phyloP scores from a whole-genome alignment of 2,797 vertebrate genomes.

The Pseudochirops cupreus region DNA sequence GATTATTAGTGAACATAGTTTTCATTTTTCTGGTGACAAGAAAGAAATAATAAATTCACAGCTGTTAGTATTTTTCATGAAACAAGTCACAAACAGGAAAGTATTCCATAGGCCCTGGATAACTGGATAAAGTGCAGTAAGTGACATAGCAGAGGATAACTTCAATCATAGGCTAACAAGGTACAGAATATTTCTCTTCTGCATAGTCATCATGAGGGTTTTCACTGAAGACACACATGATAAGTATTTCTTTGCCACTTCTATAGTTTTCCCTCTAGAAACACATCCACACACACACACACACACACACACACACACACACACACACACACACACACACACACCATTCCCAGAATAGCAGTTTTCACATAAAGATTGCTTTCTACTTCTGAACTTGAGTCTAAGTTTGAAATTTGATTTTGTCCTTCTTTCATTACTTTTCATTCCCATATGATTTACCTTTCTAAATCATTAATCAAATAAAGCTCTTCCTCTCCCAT shows the following conservation, averaged over 20 bases:
- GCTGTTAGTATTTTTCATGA: not conserved
- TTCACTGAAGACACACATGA: not conserved
- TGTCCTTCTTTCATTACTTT: not conserved
- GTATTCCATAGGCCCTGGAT: not conserved
- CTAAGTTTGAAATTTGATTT: not conserved
- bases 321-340: too few relatives aligned
- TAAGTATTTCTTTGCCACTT: not conserved
- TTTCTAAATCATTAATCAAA: not conserved
- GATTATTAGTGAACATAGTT: not conserved
- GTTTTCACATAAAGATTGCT: not conserved
- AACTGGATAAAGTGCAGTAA: not conserved
- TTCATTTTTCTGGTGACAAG: not conserved
- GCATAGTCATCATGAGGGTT: not conserved
- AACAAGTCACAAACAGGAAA: not conserved
- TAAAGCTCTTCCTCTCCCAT: constrained; percentile 15
- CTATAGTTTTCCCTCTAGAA: not conserved
- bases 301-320: not conserved
- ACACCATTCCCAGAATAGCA: not conserved
- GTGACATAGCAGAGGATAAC: not conserved
- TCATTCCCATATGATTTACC: not conserved
- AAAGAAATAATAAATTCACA: not conserved
- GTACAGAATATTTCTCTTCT: not conserved
- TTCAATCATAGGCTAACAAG: constrained; percentile 20
- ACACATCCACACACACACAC: not conserved
- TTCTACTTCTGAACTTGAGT: not conserved